A percentile compares a stretch with the other conserved stretches of the same genome.
Conservation (phyloP, 2,888 invertebrate genomes). For the Morpho helenor region DNA sequence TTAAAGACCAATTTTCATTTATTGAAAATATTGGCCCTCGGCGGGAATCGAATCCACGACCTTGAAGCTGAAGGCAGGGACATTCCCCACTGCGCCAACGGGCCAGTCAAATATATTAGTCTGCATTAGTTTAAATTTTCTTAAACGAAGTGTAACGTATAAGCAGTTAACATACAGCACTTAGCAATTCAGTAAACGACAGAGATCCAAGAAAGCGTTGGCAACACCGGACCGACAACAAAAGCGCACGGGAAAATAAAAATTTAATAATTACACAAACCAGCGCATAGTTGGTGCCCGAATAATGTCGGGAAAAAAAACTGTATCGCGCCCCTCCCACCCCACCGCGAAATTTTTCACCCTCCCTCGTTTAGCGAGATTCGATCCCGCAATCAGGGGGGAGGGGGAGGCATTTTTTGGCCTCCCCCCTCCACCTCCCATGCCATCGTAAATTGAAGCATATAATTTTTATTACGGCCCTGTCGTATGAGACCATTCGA, state of each 20-base stretch:
- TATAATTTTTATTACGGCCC: conserved; percentile 78
- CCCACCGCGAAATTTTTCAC: conserved; percentile 59
- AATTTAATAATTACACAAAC: conserved; percentile 70
- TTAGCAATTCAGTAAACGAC: too few species aligned
- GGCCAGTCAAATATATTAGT: too few species aligned
- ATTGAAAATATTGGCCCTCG: too few species aligned
- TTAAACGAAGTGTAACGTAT: too few species aligned
- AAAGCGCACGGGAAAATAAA: conserved; percentile 42
- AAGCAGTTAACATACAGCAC: too few species aligned
- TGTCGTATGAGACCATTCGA: conserved; percentile 62
- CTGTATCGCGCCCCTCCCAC: conserved; percentile 58
- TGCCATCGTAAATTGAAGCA: conserved; percentile 76
- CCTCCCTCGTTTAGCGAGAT: conserved; percentile 69
- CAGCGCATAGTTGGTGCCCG: conserved; percentile 67
- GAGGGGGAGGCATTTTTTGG: conserved; percentile 59
- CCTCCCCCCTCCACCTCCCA: conserved; percentile 45
- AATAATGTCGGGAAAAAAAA: conserved; percentile 64
- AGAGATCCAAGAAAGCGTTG: conserved; percentile 11
- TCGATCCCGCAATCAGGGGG: conserved; percentile 76
- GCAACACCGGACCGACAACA: conserved; percentile 20
- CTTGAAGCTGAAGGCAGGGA: too few species aligned
- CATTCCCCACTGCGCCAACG: too few species aligned
- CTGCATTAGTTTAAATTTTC: too few species aligned
- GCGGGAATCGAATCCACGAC: too few species aligned
- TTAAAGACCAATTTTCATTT: too few species aligned